Evolutionary conservation across 1,140 invertebrate genomes (phyloP).

Genomic region (Drosophila lacertosa): DNA sequence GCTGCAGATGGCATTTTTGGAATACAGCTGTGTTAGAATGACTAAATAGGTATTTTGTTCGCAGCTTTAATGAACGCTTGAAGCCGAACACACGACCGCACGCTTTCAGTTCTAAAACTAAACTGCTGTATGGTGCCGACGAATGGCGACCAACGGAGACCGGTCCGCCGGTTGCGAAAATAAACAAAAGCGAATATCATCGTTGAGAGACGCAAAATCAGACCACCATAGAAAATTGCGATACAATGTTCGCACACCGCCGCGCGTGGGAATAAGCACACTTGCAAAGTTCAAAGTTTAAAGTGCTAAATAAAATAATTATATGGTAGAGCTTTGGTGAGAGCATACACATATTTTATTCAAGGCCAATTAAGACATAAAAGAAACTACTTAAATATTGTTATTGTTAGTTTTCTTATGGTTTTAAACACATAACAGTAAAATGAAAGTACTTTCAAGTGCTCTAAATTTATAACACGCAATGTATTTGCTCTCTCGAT

Average conservation of each 20-base stretch:
- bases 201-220: neutral
- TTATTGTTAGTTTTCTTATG: too few species aligned
- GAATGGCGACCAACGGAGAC: neutral
- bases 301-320: too few species aligned
- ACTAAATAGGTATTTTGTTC: neutral
- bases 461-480: neutral
- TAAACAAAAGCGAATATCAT: neutral
- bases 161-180: constrained; percentile 4
- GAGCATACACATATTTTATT: too few species aligned
- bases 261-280: neutral
- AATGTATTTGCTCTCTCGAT: neutral
- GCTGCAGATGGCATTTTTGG: constrained; percentile 31
- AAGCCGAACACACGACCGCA: neutral
- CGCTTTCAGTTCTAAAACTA: neutral
- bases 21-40: neutral
- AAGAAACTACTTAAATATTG: too few species aligned
- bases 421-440: too few species aligned
- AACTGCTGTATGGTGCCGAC: neutral
- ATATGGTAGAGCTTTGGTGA: neutral
- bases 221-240: neutral
- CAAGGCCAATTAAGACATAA: too few species aligned
- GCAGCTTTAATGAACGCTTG: neutral
- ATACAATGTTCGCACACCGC: neutral
- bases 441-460: neutral
- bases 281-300: neutral